These are phyloP conservation scores for Prenolepis imparis DNA, from an alignment of 2,888 invertebrate genomes.

Conservation along the genomic window DNA sequence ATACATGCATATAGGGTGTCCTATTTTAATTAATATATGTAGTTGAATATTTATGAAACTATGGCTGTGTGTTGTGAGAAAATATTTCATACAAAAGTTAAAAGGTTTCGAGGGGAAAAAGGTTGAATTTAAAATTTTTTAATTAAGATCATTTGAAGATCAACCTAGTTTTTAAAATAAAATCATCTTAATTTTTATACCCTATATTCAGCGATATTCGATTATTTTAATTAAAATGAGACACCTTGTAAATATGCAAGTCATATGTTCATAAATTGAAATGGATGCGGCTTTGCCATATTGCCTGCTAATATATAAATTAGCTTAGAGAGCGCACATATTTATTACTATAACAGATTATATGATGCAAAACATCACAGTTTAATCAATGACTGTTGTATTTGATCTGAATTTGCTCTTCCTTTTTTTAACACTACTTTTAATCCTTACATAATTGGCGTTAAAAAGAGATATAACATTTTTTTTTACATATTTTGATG, in stretches of 20 bases:
- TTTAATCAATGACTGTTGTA: conserved; percentile 18
- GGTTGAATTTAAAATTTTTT: too few species aligned
- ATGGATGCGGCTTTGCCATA: conserved; percentile 29
- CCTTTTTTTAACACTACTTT: conserved; percentile 5
- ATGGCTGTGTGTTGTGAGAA: too few species aligned
- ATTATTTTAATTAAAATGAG: too few species aligned
- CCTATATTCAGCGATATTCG: too few species aligned
- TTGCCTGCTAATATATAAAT: conserved; percentile 20
- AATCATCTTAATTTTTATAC: too few species aligned
- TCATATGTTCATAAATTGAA: conserved; percentile 8
- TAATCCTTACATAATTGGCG: neutral
- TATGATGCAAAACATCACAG: neutral
- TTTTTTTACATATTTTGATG: neutral
- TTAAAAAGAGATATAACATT: neutral
- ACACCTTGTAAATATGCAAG: neutral
- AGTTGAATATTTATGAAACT: too few species aligned
- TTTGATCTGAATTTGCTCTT: neutral
- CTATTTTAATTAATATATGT: too few species aligned
- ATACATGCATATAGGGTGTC: neutral
- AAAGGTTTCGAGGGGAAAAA: too few species aligned
- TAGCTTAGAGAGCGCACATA: conserved; percentile 28
- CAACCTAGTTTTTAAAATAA: too few species aligned
- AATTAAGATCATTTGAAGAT: too few species aligned
- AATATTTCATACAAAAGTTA: too few species aligned
- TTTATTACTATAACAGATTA: conserved; percentile 18